phyloP scores from a whole-genome alignment of 1,140 invertebrate genomes.

The Probaryconus sp. region DNA sequence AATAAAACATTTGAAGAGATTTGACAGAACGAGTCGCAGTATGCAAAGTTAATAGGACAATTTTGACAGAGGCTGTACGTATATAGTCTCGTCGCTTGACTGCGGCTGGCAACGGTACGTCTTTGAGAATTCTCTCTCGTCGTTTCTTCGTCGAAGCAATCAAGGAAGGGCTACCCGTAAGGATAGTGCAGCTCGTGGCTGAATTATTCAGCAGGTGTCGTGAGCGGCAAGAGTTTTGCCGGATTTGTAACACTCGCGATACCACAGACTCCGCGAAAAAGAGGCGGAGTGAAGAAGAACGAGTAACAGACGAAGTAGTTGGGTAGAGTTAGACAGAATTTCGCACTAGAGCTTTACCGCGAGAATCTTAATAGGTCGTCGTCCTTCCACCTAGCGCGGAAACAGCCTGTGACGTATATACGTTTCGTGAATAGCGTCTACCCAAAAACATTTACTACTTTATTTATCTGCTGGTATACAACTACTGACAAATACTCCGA shows the following conservation, averaged over 20 bases:
- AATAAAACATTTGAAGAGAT: constrained; percentile 46
- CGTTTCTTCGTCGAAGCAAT: constrained; percentile 65
- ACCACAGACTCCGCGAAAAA: constrained; percentile 60
- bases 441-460: constrained; percentile 60
- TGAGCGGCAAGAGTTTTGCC: constrained; percentile 68
- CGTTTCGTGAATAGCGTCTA: constrained; percentile 48
- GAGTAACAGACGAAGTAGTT: constrained; percentile 41
- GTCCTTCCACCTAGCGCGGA: constrained; percentile 56
- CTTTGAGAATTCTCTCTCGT: constrained; percentile 61
- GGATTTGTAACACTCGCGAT: constrained; percentile 72
- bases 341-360: constrained; percentile 60
- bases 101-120: constrained; percentile 41
- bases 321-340: constrained; percentile 58
- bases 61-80: constrained; percentile 53
- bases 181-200: constrained; percentile 64
- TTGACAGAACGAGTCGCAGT: constrained; percentile 48
- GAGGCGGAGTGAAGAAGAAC: constrained; percentile 51
- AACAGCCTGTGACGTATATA: constrained; percentile 58
- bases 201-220: constrained; percentile 74
- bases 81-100: constrained; percentile 55
- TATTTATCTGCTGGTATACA: constrained; percentile 57
- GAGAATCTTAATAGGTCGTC: constrained; percentile 61
- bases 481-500: constrained; percentile 48
- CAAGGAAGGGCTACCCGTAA: constrained; percentile 64
- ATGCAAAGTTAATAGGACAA: constrained; percentile 59